Evolutionary conservation across 2,888 invertebrate genomes (phyloP), one percentile per base, ranked within the genome.

Genomic region (Tenodera sinensis): DNA sequence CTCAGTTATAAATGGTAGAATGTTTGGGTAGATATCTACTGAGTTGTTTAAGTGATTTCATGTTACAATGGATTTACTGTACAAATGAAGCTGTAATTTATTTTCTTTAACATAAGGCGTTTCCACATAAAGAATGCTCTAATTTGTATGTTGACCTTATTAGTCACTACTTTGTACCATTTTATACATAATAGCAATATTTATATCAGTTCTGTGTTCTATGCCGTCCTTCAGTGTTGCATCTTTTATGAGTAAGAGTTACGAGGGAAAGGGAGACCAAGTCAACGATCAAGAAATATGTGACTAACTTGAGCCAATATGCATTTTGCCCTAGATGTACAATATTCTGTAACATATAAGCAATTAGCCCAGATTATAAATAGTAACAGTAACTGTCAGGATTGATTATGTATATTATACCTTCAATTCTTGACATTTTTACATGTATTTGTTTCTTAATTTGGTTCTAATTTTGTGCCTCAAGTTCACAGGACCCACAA

Each of bases 311-410:
- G 12, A 47, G 85, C 85, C 47, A 85, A 47, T 42, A 85, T 85
- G 34, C 15, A 25, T 47, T 85, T 47, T 42, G 30, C 28, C 83
- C 54, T 84, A 84, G 83, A 47, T 88, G 83, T 47, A 42, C 30
- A 83, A 89, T 90, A 89, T 88, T 85, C 34, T 90, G 89, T 90
- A 90, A 88, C 87, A 89, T 89, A 89, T 89, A 90, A 83, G 89
- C 88, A 89, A 88, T 88, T 90, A 90, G 90, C 85, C 71, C 88
- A 90, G 88, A 71, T 87, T 85, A 89, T 85, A 88, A 84, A 90
- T 88, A 89, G 87, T 90, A 81, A 81, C 86, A 81, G 86, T 81
- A 85, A 47, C 28, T 25, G 88, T 90, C 88, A 89, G 88, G 88
- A 89, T 89, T 90, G 87, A 84, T 88, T 85, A 87, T 87, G 87